phyloP scores from a whole-genome alignment of 2,797 vertebrate species.

The Thunnus albacares region DNA sequence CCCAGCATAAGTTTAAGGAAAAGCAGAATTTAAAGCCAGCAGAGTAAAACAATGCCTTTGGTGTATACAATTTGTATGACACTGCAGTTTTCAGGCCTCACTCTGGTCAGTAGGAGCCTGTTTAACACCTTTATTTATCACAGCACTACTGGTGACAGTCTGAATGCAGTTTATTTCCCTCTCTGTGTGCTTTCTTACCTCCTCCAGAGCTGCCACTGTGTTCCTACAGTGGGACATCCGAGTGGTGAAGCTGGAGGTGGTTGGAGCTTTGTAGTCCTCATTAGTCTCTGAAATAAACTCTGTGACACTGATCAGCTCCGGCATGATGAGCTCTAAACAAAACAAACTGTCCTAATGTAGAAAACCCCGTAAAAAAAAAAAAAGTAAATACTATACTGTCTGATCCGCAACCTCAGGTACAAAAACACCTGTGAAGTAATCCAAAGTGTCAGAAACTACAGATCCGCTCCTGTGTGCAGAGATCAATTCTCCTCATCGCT shows the following conservation, averaged over 20 bases:
- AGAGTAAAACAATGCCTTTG: too few species aligned
- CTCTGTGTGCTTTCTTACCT: conserved; percentile 85
- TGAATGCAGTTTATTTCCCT: too few species aligned
- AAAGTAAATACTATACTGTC: not conserved
- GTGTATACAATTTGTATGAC: too few species aligned
- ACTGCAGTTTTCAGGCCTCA: too few species aligned
- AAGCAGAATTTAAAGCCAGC: too few species aligned
- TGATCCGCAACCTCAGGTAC: conserved; percentile 9
- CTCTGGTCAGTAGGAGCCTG: too few species aligned
- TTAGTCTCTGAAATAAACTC: conserved; percentile 94
- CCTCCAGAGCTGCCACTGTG: conserved; percentile 92
- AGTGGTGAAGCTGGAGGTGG: conserved; percentile 95
- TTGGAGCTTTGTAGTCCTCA: conserved; percentile 97
- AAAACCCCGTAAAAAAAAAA: not conserved
- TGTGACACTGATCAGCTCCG: conserved; percentile 91
- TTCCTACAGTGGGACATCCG: conserved; percentile 93
- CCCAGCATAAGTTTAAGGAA: too few species aligned
- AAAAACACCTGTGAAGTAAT: conserved; percentile 35
- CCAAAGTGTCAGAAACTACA: not conserved
- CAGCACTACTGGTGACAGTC: too few species aligned
- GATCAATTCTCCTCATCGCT: conserved; percentile 7
- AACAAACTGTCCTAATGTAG: not conserved
- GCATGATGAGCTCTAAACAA: conserved; percentile 81
- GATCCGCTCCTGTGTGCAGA: conserved; percentile 5
- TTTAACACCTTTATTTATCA: too few species aligned